A percentile compares a stretch with the other conserved stretches of the same genome.
Conservation (phyloP, 37 sponge, comb jelly and placozoan genomes). For the Halisarca cf. caerulea region DNA sequence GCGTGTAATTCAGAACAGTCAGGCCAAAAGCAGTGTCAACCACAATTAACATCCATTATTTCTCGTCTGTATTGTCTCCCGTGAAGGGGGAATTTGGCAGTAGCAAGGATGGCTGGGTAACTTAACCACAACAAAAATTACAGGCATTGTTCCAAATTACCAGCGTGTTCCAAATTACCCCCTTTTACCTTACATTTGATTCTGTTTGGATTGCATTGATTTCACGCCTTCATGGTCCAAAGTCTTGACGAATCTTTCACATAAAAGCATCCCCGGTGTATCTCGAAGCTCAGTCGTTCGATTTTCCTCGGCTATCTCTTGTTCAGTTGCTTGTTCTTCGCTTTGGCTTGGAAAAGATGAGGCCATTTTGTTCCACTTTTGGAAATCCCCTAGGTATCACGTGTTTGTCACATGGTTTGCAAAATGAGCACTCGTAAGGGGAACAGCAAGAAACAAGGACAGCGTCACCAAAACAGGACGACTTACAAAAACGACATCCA, state of each 20-base stretch:
- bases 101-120: no score
- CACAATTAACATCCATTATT: no score
- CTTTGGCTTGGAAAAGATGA: neutral
- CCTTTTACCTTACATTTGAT: neutral
- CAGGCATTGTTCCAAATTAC: no score
- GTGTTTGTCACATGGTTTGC: neutral
- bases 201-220: neutral
- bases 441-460: constrained; percentile 42
- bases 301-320: neutral
- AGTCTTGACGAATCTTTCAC: neutral
- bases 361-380: neutral
- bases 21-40: no score
- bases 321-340: neutral
- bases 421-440: constrained; percentile 28
- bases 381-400: neutral
- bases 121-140: no score
- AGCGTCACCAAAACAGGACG: constrained; percentile 63
- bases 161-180: no score
- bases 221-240: neutral
- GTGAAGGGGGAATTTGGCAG: no score
- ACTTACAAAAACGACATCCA: constrained; percentile 43
- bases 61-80: no score
- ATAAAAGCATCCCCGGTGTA: neutral
- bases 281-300: neutral
- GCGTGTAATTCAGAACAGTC: no score